These are phyloP conservation scores for Ostrea denselamellosa DNA, from an alignment of 1,140 invertebrate species.

Conservation along the genomic window DNA sequence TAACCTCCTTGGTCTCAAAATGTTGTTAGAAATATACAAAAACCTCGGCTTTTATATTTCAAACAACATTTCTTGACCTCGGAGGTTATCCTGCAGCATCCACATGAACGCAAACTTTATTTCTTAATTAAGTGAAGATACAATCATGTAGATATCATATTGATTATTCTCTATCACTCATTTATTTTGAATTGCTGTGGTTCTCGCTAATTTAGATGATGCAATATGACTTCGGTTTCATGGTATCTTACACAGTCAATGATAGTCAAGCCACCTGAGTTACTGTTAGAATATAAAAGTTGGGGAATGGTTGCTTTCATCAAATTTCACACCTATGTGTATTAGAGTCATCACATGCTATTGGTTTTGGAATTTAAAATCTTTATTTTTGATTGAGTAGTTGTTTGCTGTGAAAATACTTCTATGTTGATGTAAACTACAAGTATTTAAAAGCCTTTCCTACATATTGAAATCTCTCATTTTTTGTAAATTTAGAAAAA, in stretches of 20 bases:
- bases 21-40: too few relatives aligned
- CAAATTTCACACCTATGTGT: neutral
- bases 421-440: neutral
- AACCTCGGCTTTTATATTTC: too few relatives aligned
- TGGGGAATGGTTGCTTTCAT: neutral
- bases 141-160: neutral
- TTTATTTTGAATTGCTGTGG: neutral
- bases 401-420: neutral
- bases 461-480: neutral
- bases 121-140: neutral
- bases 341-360: too few relatives aligned
- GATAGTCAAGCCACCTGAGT: neutral
- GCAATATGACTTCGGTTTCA: neutral
- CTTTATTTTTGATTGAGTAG: neutral
- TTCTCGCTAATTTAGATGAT: neutral
- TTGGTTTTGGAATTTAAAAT: neutral
- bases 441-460: neutral
- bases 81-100: too few relatives aligned
- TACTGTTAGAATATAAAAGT: neutral
- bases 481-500: too few relatives aligned
- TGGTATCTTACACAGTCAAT: neutral
- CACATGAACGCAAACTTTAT: too few relatives aligned
- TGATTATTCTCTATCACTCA: neutral
- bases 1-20: too few relatives aligned
- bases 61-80: too few relatives aligned